phyloP scores from a whole-genome alignment of 2,888 invertebrate genomes.

The Synanthedon formicaeformis region DNA sequence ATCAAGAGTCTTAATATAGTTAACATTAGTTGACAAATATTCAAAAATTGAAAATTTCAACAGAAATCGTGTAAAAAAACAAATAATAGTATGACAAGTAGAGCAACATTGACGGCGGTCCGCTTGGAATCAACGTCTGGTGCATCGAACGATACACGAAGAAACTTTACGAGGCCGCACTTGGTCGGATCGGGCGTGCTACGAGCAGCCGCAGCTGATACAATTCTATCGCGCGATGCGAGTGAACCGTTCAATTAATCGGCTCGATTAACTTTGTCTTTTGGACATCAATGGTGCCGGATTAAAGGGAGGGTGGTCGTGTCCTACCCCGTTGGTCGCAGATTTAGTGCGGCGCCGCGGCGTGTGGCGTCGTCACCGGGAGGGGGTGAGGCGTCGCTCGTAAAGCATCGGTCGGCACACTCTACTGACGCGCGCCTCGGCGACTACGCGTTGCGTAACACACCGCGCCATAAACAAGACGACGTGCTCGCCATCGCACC shows the following conservation, averaged over 20 bases:
- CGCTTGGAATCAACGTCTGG: slow-evolving; percentile 62
- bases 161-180: slow-evolving; percentile 69
- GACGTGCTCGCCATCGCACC: slow-evolving; percentile 53
- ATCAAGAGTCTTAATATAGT: too few relatives aligned
- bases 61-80: too few relatives aligned
- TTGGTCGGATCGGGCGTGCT: slow-evolving; percentile 56
- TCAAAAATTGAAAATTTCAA: too few relatives aligned
- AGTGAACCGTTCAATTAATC: slow-evolving; percentile 60
- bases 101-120: slow-evolving; percentile 42
- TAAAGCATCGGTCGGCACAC: slow-evolving; percentile 69
- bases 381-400: slow-evolving; percentile 60
- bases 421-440: slow-evolving; percentile 69
- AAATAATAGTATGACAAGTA: slow-evolving; percentile 18
- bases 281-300: slow-evolving; percentile 60
- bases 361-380: slow-evolving; percentile 58
- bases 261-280: slow-evolving; percentile 60
- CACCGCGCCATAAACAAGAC: slow-evolving; percentile 65
- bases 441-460: slow-evolving; percentile 69
- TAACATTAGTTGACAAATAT: too few relatives aligned
- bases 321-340: slow-evolving; percentile 65
- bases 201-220: slow-evolving; percentile 53
- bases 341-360: slow-evolving; percentile 70
- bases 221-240: slow-evolving; percentile 56
- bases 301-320: slow-evolving; percentile 60
- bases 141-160: slow-evolving; percentile 71